A percentile compares a stretch with the other conserved stretches of the same genome.
These are phyloP conservation scores for Phaenicophaeus curvirostris DNA, from an alignment of 2,797 vertebrate species.

Conservation along the genomic window DNA sequence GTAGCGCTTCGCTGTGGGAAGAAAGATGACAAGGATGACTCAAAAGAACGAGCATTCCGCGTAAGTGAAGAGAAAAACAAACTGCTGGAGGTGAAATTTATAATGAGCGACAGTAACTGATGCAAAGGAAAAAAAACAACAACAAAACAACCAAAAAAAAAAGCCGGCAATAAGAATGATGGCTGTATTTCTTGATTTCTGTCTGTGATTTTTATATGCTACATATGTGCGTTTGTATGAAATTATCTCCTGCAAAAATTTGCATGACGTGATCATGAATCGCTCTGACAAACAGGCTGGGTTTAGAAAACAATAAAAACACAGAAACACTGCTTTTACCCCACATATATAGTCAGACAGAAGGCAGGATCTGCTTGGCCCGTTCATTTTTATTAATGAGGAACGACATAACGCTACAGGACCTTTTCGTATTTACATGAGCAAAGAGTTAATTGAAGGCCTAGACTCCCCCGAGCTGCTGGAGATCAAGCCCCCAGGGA, in stretches of 20 bases:
- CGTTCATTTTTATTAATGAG: background rate
- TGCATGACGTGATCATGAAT: slow-evolving; percentile 33
- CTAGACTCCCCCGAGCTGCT: background rate
- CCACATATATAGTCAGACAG: slow-evolving; percentile 19
- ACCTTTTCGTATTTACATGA: background rate
- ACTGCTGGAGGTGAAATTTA: slow-evolving; percentile 59
- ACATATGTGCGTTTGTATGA: background rate
- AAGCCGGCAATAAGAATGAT: slow-evolving; percentile 19
- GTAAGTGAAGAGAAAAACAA: slow-evolving; percentile 58
- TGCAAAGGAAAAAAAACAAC: background rate
- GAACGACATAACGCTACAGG: background rate
- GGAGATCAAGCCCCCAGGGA: background rate
- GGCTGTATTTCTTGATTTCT: slow-evolving; percentile 62
- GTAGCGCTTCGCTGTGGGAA: slow-evolving; percentile 91
- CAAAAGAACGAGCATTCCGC: slow-evolving; percentile 54
- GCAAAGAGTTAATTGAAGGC: background rate
- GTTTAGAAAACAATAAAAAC: slow-evolving; percentile 39
- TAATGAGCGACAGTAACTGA: slow-evolving; percentile 50
- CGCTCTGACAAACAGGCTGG: slow-evolving; percentile 41
- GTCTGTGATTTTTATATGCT: background rate
- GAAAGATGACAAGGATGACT: slow-evolving; percentile 74
- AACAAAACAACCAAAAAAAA: background rate
- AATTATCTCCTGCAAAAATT: slow-evolving; percentile 26
- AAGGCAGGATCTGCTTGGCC: background rate
- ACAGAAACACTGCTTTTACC: slow-evolving; percentile 56